These are phyloP conservation scores for Crotophaga sulcirostris DNA, from an alignment of 2,113 vertebrate species.

Conservation along the genomic window DNA sequence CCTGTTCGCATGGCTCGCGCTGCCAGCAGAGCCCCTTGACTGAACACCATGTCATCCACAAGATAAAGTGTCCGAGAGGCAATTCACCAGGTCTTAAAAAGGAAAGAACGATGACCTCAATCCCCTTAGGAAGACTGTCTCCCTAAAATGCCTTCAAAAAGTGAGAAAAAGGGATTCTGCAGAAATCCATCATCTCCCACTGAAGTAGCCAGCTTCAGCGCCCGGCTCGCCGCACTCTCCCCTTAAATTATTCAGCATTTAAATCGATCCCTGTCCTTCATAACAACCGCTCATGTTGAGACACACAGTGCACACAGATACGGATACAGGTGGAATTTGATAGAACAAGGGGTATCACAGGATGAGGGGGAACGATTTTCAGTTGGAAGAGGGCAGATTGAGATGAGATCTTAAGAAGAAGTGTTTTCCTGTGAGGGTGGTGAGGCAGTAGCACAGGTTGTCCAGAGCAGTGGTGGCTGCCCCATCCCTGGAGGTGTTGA, in stretches of 20 bases:
- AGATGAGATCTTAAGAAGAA: too few species aligned
- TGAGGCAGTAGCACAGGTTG: too few species aligned
- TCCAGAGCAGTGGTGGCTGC: too few species aligned
- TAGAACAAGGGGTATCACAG: too few species aligned
- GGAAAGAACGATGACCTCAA: constrained; percentile 35
- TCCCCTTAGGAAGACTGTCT: constrained; percentile 17
- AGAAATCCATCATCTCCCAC: constrained; percentile 2
- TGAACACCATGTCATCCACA: neutral
- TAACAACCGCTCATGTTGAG: neutral
- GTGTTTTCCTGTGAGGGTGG: too few species aligned
- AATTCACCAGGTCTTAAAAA: constrained; percentile 27
- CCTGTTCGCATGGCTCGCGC: neutral
- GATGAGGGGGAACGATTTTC: too few species aligned
- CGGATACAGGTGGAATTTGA: neutral
- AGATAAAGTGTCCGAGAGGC: constrained; percentile 47
- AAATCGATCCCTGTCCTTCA: neutral
- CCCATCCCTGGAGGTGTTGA: too few species aligned
- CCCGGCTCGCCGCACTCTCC: neutral
- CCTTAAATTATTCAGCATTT: neutral
- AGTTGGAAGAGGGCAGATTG: too few species aligned
- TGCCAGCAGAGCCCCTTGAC: constrained; percentile 62
- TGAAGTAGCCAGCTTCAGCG: neutral
- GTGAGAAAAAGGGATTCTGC: neutral
- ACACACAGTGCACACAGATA: fast-evolving
- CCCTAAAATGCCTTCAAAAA: constrained; percentile 13